Conservation (phyloP, 2,888 invertebrate species). For the Orthosia incerta region DNA sequence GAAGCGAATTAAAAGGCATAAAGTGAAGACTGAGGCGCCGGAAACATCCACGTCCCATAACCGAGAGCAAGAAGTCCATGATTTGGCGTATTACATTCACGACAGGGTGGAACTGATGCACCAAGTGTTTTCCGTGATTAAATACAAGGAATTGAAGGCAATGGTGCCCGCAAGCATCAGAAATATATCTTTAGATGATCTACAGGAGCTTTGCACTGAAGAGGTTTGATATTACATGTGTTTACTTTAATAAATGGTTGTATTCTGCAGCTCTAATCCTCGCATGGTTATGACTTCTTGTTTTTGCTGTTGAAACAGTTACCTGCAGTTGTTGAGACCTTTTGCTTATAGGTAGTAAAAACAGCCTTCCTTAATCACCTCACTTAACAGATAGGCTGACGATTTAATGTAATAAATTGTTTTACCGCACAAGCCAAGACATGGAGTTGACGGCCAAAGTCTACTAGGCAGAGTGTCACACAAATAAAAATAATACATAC, state of each 20-base stretch:
- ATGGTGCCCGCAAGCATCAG: conserved; percentile 90
- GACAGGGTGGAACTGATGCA: conserved; percentile 92
- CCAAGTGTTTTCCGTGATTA: conserved; percentile 91
- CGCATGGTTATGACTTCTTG: not conserved
- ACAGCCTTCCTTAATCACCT: too few species aligned
- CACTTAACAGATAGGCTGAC: too few species aligned
- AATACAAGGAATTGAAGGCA: conserved; percentile 90
- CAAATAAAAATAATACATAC: too few species aligned
- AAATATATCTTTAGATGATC: conserved; percentile 85
- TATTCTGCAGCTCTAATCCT: not conserved
- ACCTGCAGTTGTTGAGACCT: too few species aligned
- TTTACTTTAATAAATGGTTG: not conserved
- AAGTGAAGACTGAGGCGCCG: conserved; percentile 80
- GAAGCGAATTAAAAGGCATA: conserved; percentile 72
- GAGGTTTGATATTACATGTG: conserved; percentile 77
- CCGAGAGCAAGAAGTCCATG: conserved; percentile 81
- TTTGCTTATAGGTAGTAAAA: not conserved
- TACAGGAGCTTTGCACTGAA: conserved; percentile 91
- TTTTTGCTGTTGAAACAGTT: not conserved
- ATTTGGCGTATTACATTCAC: conserved; percentile 90
- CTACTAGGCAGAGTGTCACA: too few species aligned
- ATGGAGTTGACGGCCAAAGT: too few species aligned
- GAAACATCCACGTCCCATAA: conserved; percentile 73
- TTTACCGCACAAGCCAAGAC: too few species aligned
- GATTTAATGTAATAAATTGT: too few species aligned